These are phyloP conservation scores for Oscheius sp. DNA, from an alignment of 2,888 invertebrate species.

Conservation along the genomic window DNA sequence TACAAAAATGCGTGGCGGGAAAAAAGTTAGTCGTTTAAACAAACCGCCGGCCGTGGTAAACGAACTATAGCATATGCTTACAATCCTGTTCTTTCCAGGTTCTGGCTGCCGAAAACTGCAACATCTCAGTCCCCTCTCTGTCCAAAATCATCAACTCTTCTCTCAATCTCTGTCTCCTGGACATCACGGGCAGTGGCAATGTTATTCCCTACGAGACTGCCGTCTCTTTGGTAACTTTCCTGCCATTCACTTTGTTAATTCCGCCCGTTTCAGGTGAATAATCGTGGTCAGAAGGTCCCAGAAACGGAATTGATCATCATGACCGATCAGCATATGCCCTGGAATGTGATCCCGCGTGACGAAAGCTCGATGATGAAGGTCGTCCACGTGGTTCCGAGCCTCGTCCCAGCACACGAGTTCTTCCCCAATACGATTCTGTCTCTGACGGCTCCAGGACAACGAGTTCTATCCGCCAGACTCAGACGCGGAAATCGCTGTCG, in stretches of 20 bases:
- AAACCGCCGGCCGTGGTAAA: too few relatives aligned
- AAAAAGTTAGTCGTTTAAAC: too few relatives aligned
- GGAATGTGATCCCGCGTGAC: slow-evolving; percentile 36
- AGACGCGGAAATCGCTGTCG: slow-evolving; percentile 57
- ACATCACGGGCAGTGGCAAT: slow-evolving; percentile 51
- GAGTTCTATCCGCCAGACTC: slow-evolving; percentile 47
- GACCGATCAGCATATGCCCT: slow-evolving; percentile 42
- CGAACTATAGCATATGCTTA: too few relatives aligned
- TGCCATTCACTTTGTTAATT: background rate
- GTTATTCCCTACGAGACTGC: slow-evolving; percentile 42
- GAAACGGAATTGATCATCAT: slow-evolving; percentile 35
- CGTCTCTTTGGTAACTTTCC: slow-evolving; percentile 32
- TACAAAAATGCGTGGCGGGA: too few relatives aligned
- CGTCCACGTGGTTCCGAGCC: slow-evolving; percentile 36
- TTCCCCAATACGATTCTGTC: slow-evolving; percentile 36
- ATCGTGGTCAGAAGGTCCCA: background rate
- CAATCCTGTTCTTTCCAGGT: slow-evolving; percentile 30
- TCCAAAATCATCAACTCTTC: slow-evolving; percentile 37
- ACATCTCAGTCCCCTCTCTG: slow-evolving; percentile 43
- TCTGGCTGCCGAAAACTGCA: slow-evolving; percentile 50
- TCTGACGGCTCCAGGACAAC: slow-evolving; percentile 31
- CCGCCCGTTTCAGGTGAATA: background rate
- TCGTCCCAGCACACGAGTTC: slow-evolving; percentile 16
- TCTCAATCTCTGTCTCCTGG: slow-evolving; percentile 41
- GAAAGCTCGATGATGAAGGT: slow-evolving; percentile 20